Evolutionary conservation across 2,888 invertebrate species (phyloP).

Genomic region (Synergus laeviventris): DNA sequence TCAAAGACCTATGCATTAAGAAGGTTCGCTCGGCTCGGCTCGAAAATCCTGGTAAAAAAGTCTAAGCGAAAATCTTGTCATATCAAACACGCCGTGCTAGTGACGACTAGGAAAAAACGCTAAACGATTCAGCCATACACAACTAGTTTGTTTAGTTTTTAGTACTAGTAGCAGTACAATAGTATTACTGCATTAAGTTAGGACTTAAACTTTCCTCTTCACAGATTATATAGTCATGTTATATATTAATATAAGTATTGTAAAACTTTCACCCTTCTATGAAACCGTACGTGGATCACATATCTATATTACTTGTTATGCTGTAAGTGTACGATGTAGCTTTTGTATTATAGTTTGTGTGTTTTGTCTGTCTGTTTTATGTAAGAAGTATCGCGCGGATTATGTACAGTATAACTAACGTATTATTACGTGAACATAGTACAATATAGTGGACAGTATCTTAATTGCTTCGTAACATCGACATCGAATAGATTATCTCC

Average conservation of each 20-base stretch:
- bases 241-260: slow-evolving; percentile 49
- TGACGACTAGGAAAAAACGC: slow-evolving; percentile 60
- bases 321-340: slow-evolving; percentile 29
- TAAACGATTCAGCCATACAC: slow-evolving; percentile 54
- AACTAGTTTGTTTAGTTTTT: slow-evolving; percentile 43
- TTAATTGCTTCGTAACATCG: slow-evolving; percentile 57
- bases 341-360: not conserved
- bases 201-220: slow-evolving; percentile 54
- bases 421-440: slow-evolving; percentile 22
- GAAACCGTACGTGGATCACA: slow-evolving; percentile 40
- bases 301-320: slow-evolving; percentile 29
- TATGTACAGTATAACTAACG: not conserved
- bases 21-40: slow-evolving; percentile 49
- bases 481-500: slow-evolving; percentile 45
- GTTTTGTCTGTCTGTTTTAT: slow-evolving; percentile 3
- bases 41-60: slow-evolving; percentile 58
- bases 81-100: slow-evolving; percentile 57
- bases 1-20: slow-evolving; percentile 48
- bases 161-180: slow-evolving; percentile 50
- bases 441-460: slow-evolving; percentile 58
- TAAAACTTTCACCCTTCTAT: slow-evolving; percentile 56
- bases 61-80: slow-evolving; percentile 57
- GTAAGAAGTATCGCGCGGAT: not conserved
- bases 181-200: slow-evolving; percentile 42
- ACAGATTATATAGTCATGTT: slow-evolving; percentile 14